Evolutionary conservation across 2,888 invertebrate species (phyloP).

Genomic region (Acronicta psi): DNA sequence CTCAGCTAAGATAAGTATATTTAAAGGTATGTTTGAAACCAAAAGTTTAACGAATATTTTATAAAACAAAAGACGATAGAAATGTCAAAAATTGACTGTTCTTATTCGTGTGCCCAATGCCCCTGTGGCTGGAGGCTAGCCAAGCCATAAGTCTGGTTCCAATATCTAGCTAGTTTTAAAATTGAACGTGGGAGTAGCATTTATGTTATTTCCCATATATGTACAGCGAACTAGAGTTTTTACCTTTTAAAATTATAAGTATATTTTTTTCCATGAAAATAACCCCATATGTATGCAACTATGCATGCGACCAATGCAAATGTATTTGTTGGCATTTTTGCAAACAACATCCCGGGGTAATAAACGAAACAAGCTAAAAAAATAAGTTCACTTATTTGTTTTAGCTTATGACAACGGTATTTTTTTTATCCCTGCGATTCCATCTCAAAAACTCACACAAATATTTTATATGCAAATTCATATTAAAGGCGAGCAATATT

Average conservation of each 20-base stretch:
- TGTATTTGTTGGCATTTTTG: too few relatives aligned
- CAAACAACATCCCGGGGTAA: too few relatives aligned
- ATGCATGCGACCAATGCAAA: too few relatives aligned
- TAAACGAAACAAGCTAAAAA: too few relatives aligned
- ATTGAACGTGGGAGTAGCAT: constrained; percentile 52
- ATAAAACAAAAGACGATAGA: constrained; percentile 51
- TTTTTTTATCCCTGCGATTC: background rate
- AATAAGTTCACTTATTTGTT: too few relatives aligned
- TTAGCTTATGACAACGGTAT: background rate
- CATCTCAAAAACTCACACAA: background rate
- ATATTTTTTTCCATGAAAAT: too few relatives aligned
- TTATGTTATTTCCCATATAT: constrained; percentile 22
- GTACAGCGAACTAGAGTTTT: background rate
- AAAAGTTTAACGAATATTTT: constrained; percentile 23
- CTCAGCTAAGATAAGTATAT: too few relatives aligned
- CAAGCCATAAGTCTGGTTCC: constrained; percentile 65
- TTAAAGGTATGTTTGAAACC: background rate
- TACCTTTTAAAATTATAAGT: background rate
- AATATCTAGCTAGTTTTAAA: constrained; percentile 64
- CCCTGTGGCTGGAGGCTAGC: constrained; percentile 60
- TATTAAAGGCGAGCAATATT: constrained; percentile 3
- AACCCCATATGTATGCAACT: too few relatives aligned
- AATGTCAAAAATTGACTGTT: constrained; percentile 62
- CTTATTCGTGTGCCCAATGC: constrained; percentile 57
- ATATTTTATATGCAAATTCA: constrained; percentile 1